Evolutionary conservation across 2,888 invertebrate species (phyloP).

Genomic region (Apantesis nais): DNA sequence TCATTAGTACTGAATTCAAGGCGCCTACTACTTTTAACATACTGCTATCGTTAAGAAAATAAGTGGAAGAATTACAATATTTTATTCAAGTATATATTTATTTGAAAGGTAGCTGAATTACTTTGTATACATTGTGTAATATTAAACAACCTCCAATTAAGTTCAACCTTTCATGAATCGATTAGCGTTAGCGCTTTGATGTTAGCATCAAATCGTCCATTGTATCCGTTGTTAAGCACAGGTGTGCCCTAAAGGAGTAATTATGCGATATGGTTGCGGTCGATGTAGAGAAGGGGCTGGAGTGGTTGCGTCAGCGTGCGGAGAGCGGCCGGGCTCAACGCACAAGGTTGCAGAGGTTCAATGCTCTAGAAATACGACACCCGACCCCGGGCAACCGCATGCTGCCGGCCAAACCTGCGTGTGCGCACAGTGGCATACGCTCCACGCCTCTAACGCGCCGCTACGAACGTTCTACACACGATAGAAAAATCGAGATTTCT

Average conservation of each 20-base stretch:
- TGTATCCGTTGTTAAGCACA: conserved; percentile 70
- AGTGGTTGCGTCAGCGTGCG: conserved; percentile 80
- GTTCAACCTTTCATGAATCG: conserved; percentile 78
- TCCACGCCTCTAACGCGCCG: conserved; percentile 37
- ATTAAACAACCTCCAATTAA: conserved; percentile 68
- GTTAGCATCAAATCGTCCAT: conserved; percentile 69
- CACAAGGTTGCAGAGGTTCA: conserved; percentile 85
- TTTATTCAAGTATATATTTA: conserved; percentile 33
- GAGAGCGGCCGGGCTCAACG: conserved; percentile 83
- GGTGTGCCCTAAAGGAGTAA: conserved; percentile 83
- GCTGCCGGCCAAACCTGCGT: conserved; percentile 59
- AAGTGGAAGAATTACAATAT: conserved; percentile 32
- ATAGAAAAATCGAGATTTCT: conserved; percentile 1
- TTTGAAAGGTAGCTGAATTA: conserved; percentile 43
- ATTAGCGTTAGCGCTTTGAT: too few species aligned
- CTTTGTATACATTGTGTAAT: conserved; percentile 61
- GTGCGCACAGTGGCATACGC: conserved; percentile 43
- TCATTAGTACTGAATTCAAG: conserved; percentile 42
- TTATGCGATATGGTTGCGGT: conserved; percentile 75
- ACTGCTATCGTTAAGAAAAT: conserved; percentile 27
- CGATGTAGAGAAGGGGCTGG: conserved; percentile 80
- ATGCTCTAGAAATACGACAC: conserved; percentile 84
- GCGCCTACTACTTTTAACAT: conserved; percentile 18
- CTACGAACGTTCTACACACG: conserved; percentile 22
- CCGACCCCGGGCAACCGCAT: conserved; percentile 77